Evolutionary conservation across 2,797 vertebrate species (phyloP).

Genomic region (Aldrovandia affinis): DNA sequence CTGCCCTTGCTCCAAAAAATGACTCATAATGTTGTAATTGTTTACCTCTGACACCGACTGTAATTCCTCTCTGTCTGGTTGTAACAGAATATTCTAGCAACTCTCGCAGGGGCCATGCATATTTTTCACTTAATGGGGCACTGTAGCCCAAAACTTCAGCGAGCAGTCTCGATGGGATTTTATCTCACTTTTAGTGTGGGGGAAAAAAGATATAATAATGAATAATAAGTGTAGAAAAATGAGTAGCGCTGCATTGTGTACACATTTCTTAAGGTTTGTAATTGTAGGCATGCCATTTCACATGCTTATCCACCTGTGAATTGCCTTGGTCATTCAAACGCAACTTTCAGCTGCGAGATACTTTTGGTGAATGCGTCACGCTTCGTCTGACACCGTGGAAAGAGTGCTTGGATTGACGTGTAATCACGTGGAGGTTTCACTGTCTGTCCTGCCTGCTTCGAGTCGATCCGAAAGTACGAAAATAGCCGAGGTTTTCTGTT

Average conservation of each 20-base stretch:
- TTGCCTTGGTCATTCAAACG: background rate
- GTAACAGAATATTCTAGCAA: constrained; percentile 69
- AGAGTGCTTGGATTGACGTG: constrained; percentile 42
- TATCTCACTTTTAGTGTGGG: constrained; percentile 35
- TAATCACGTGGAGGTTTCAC: constrained; percentile 54
- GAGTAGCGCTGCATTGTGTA: constrained; percentile 47
- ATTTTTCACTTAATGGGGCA: constrained; percentile 7
- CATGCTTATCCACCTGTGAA: constrained; percentile 28
- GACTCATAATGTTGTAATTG: constrained; percentile 79
- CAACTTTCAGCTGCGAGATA: background rate
- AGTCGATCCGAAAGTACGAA: constrained; percentile 57
- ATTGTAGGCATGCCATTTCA: constrained; percentile 48
- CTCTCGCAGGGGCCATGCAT: constrained; percentile 59
- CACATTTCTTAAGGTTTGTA: constrained; percentile 54
- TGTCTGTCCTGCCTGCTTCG: constrained; percentile 53
- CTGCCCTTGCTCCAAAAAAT: constrained; percentile 70
- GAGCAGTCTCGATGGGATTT: constrained; percentile 10
- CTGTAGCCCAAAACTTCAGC: constrained; percentile 17
- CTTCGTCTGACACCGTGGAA: constrained; percentile 31
- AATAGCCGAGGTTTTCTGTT: constrained; percentile 63
- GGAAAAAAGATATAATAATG: constrained; percentile 40
- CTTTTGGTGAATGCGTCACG: background rate
- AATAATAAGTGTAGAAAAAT: constrained; percentile 6
- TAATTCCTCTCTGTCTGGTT: constrained; percentile 54
- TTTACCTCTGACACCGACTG: constrained; percentile 78